Conservation (phyloP, 2,797 vertebrate species). For the Menidia menidia region DNA sequence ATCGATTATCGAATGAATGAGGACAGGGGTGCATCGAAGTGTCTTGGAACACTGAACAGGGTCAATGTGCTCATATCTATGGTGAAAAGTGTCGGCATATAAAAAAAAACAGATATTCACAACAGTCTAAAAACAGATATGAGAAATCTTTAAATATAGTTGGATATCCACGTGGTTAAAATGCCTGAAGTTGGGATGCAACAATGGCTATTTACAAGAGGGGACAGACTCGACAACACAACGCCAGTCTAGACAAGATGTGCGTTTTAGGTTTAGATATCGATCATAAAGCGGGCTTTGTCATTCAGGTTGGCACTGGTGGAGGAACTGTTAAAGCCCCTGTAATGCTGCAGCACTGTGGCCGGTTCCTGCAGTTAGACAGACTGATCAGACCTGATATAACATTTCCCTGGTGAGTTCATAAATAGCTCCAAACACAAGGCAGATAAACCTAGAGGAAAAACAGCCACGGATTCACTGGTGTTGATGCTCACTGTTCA, state of each 20-base stretch:
- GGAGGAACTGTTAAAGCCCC: conserved; percentile 52
- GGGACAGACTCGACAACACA: no score
- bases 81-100: no score
- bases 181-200: no score
- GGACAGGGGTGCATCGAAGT: no score
- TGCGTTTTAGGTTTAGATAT: conserved; percentile 21
- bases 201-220: no score
- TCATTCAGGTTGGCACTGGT: conserved; percentile 32
- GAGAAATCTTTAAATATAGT: no score
- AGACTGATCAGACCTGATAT: conserved; percentile 69
- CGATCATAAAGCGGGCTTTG: conserved; percentile 38
- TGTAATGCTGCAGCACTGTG: conserved; percentile 54
- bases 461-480: conserved; percentile 51
- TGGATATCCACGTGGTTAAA: no score
- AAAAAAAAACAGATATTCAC: no score
- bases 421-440: conserved; percentile 70
- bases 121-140: no score
- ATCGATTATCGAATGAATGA: no score
- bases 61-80: no score
- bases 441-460: conserved; percentile 54
- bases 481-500: conserved; percentile 33
- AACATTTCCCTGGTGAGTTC: conserved; percentile 60
- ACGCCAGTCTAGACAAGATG: conserved; percentile 32
- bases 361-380: conserved; percentile 50
- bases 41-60: no score